Evolutionary conservation across 2,888 invertebrate genomes (phyloP).

Genomic region (Drosophila dives): DNA sequence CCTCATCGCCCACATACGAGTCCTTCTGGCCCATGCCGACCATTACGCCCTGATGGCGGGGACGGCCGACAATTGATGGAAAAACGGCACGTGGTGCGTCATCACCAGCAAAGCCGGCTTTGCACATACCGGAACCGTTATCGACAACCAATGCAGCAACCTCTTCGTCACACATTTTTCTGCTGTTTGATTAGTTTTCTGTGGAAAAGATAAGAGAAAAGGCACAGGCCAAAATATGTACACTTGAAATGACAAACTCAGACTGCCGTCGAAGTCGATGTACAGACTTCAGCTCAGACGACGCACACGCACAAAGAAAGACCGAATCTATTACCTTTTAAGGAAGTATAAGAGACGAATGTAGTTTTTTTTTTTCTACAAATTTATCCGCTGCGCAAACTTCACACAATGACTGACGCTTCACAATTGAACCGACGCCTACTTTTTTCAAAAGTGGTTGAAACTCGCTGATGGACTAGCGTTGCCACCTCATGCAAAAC

Average conservation of each 20-base stretch:
- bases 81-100: conserved; percentile 95
- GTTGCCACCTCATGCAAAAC: conserved; percentile 36
- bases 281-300: conserved; percentile 14
- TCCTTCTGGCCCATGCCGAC: conserved; percentile 97
- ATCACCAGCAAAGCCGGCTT: conserved; percentile 96
- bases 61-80: conserved; percentile 95
- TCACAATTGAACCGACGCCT: conserved; percentile 73
- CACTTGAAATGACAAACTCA: conserved; percentile 40
- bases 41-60: conserved; percentile 95
- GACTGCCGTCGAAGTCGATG: conserved; percentile 12
- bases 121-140: conserved; percentile 97
- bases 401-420: conserved; percentile 67
- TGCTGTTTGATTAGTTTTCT: conserved; percentile 78
- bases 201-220: conserved; percentile 30
- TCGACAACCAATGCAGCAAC: conserved; percentile 97
- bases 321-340: conserved; percentile 63
- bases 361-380: conserved; percentile 36
- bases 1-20: conserved; percentile 94
- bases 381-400: conserved; percentile 57
- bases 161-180: conserved; percentile 97
- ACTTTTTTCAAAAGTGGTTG: conserved; percentile 76
- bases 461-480: conserved; percentile 31
- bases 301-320: conserved; percentile 49
- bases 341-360: conserved; percentile 62
- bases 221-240: conserved; percentile 41